Evolutionary conservation across 2,113 vertebrate genomes (phyloP), one percentile per base, ranked within the genome.

Genomic region (Alosa alosa): DNA sequence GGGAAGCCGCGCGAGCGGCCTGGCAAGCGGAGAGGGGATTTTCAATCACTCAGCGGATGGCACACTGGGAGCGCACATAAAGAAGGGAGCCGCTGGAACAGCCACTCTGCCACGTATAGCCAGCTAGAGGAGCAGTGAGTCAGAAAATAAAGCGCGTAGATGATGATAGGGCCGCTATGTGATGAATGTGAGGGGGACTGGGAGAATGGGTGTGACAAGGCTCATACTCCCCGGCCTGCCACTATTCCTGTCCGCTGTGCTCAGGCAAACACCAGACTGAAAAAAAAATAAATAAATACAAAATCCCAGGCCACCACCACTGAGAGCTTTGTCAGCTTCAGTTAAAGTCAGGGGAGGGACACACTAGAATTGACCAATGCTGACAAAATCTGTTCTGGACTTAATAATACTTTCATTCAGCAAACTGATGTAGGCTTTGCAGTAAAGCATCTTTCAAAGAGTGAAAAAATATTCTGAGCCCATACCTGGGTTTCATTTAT

Each of bases 171-270:
- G 86, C 44, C 52, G 13, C 89, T 87, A 91, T 93, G 90, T 94
- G 92, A 92, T 92, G 87, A 89, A 91, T 91, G 92, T 91, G 89
- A 92, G 87, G 88, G 83, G 90, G 93, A 92, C 88, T 88, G 86
- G 90, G 86, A 90, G 85, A 88, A 75, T 84, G 85, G 88, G 83
- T 84, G 57, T 90, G 91, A 92, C 90, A 88, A 87, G 83, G 82
- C 87, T 89, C 88, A 86, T 15, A 88, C 90, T 90, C 78, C 13
- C 5, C 84, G 45, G 39, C 36, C 64, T 72, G 64, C 3, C 57
- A 82, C 11, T 4, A 46, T 68, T 78, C 39, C 68, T 50, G 52
- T 60, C 84, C n/a, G 81, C 60, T 78, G 72, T 15, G 72, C 72
- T 78, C 25, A 68, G 57, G 52, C 20, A 82, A 22, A 78, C 68